Evolutionary conservation across 1,140 invertebrate genomes (phyloP), one percentile per base, ranked within the genome.

Genomic region (Mamestra configurata): DNA sequence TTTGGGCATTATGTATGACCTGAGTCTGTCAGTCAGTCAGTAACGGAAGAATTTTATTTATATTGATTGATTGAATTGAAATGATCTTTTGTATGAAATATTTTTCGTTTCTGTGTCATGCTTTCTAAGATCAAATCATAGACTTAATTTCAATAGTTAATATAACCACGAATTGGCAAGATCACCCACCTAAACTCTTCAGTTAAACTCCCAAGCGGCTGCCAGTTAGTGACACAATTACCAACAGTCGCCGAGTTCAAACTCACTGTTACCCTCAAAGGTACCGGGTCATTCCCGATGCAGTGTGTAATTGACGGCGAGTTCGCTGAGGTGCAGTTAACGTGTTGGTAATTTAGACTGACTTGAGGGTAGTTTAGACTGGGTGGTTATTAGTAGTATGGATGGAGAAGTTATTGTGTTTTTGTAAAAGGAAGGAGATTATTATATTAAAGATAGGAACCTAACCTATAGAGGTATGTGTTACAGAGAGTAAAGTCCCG

Each of bases 171-270:
- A 31, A 31, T 31, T 31, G 27, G 5, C 27, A 31, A 31, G 27
- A 31, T 40, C 37, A 40, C 8, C 7, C 7, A 4, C 22, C 20
- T 22, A 35, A 37, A 40, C 49, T 57, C 20, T 10, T 22, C 15
- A 43, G 55, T 75, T 61, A 53, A 53, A 75, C 31, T 46, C 72
- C 72, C 72, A 31, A 0, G 55, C 55, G 72, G 20, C 11, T 61
- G 72, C 57, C 72, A 37, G 72, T 75, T 59, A 61, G 37, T 20
- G 0, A 46, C 8, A 40, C 72, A 61, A 75, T 75, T 75, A 75
- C 37, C 31, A 61, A 46, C 20, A 61, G 55, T 75, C 72, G 4
- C 20, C 55, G 11, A 59, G 37, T 61, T 59, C 8, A 22, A 31
- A n/a, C 24, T n/a, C 37, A 31, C 20, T n/a, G 1, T 49, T 22